A percentile compares a stretch with the other conserved stretches of the same genome.
Evolutionary conservation across 2,797 vertebrate species (phyloP).

Genomic region (Halcyon leucocephala): DNA sequence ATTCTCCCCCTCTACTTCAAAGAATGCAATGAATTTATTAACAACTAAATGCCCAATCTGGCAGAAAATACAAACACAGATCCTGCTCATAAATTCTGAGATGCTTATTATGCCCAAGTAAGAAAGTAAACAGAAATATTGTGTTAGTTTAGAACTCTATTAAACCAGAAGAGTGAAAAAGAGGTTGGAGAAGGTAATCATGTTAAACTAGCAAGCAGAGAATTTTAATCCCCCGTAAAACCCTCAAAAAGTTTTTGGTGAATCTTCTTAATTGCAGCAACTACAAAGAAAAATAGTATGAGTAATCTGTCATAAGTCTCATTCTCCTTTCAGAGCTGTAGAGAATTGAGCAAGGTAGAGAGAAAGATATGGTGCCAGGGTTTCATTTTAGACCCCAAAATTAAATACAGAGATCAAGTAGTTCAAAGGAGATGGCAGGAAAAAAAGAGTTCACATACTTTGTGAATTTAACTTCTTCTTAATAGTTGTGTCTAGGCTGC

Average conservation of each 20-base stretch:
- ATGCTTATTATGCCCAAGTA: background rate
- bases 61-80: background rate
- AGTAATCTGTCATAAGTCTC: constrained; percentile 39
- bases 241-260: background rate
- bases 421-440: constrained; percentile 38
- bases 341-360: constrained; percentile 38
- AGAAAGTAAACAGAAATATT: background rate
- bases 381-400: constrained; percentile 34
- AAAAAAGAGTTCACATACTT: constrained; percentile 11
- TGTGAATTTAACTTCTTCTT: constrained; percentile 34
- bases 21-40: background rate
- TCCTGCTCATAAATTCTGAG: background rate
- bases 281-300: constrained; percentile 58
- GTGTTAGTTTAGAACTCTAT: background rate
- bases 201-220: background rate
- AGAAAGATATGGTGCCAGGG: constrained; percentile 8
- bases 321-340: constrained; percentile 34
- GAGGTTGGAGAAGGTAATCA: background rate
- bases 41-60: background rate
- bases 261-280: constrained; percentile 51
- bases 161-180: background rate
- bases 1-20: background rate
- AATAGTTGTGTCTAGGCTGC: background rate
- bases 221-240: background rate
- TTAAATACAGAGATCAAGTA: constrained; percentile 54